Percentiles rank a stretch among this genome's conserved stretches.
These are phyloP conservation scores for Molossus molossus DNA, from an alignment of 2,797 vertebrate species.

Conservation along the genomic window DNA sequence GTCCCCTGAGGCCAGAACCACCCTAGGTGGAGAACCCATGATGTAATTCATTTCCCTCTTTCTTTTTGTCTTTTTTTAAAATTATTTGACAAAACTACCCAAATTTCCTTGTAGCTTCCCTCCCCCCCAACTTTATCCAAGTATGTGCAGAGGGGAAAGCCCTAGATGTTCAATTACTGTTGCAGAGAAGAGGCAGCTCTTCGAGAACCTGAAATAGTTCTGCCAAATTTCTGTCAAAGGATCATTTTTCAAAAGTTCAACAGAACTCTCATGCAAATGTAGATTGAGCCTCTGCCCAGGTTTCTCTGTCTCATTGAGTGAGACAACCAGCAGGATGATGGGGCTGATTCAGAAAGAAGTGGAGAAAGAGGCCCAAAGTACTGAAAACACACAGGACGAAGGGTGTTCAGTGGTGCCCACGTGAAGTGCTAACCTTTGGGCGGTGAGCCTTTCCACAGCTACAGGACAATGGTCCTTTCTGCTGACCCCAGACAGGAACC, in stretches of 20 bases:
- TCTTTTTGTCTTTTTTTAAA: neutral
- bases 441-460: rapidly evolving
- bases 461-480: rapidly evolving
- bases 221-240: neutral
- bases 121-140: neutral
- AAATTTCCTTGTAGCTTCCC: neutral
- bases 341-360: neutral
- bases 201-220: neutral
- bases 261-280: neutral
- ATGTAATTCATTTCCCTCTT: neutral
- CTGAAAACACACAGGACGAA: rapidly evolving
- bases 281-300: neutral
- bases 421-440: rapidly evolving
- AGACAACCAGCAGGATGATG: neutral
- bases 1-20: neutral
- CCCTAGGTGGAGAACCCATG: neutral
- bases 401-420: rapidly evolving
- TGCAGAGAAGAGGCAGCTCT: neutral
- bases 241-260: slow-evolving; percentile 11
- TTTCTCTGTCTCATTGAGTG: neutral
- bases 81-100: neutral
- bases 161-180: neutral
- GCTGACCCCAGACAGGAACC: neutral
- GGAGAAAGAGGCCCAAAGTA: rapidly evolving
- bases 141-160: neutral